phyloP scores from a whole-genome alignment of 2,888 invertebrate genomes.

The Sericinus montela region DNA sequence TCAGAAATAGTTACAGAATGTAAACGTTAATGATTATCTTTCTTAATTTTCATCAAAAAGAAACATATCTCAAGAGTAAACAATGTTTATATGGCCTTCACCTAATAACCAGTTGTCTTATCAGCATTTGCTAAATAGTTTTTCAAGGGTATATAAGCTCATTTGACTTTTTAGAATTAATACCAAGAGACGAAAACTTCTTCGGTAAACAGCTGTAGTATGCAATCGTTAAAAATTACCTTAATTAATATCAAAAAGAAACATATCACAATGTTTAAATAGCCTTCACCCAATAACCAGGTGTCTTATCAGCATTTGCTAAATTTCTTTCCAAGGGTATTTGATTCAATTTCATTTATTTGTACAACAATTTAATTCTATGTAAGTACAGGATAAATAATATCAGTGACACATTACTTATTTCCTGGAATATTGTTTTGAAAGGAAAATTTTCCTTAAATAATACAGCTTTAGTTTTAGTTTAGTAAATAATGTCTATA shows the following conservation, averaged over 20 bases:
- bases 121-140: constrained; percentile 9
- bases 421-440: too few species aligned
- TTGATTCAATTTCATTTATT: too few species aligned
- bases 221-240: not conserved
- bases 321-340: constrained; percentile 13
- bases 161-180: too few species aligned
- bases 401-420: too few species aligned
- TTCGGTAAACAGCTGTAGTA: too few species aligned
- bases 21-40: not conserved
- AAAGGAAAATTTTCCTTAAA: too few species aligned
- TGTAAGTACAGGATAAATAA: too few species aligned
- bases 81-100: constrained; percentile 18
- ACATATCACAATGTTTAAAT: constrained; percentile 14
- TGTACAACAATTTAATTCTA: too few species aligned
- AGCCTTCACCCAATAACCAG: constrained; percentile 20
- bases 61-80: constrained; percentile 9
- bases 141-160: constrained; percentile 5
- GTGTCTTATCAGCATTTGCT: constrained; percentile 11
- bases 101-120: constrained; percentile 17
- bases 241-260: constrained; percentile 6
- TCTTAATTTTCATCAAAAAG: constrained; percentile 2
- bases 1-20: too few species aligned
- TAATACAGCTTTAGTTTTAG: too few species aligned
- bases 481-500: too few species aligned
- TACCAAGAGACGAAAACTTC: too few species aligned